phyloP scores from a whole-genome alignment of 1,140 invertebrate species.

The Argopecten irradians region DNA sequence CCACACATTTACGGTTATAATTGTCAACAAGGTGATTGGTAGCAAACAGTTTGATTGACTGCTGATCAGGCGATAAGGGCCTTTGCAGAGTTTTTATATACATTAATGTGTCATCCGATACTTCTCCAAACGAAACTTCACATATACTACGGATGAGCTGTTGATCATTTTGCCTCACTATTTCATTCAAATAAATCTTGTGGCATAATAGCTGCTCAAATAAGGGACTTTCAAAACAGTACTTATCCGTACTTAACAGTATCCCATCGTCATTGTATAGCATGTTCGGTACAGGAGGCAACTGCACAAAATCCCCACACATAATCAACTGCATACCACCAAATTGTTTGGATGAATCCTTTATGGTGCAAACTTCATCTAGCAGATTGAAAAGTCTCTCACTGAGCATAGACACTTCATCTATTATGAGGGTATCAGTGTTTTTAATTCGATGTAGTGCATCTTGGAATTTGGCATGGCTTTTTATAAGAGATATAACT shows the following conservation, averaged over 20 bases:
- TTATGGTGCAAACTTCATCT: not conserved
- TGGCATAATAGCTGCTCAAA: not conserved
- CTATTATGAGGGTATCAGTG: not conserved
- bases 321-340: not conserved
- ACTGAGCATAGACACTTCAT: not conserved
- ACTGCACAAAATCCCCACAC: not conserved
- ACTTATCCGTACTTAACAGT: no score
- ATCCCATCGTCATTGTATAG: not conserved
- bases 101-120: not conserved
- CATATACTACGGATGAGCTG: not conserved
- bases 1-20: no score
- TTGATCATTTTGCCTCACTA: not conserved
- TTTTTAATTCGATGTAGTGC: not conserved
- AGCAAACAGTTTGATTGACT: no score
- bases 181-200: not conserved
- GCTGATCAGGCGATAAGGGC: no score
- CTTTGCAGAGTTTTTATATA: no score
- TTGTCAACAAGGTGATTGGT: no score
- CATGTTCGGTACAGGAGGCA: not conserved
- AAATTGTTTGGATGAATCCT: not conserved
- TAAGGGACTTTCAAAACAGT: not conserved
- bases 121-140: not conserved
- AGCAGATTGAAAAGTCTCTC: not conserved
- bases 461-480: not conserved
- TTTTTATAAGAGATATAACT: not conserved